Conservation (phyloP, 2,797 vertebrate species). For the Lepus oiostolus region DNA sequence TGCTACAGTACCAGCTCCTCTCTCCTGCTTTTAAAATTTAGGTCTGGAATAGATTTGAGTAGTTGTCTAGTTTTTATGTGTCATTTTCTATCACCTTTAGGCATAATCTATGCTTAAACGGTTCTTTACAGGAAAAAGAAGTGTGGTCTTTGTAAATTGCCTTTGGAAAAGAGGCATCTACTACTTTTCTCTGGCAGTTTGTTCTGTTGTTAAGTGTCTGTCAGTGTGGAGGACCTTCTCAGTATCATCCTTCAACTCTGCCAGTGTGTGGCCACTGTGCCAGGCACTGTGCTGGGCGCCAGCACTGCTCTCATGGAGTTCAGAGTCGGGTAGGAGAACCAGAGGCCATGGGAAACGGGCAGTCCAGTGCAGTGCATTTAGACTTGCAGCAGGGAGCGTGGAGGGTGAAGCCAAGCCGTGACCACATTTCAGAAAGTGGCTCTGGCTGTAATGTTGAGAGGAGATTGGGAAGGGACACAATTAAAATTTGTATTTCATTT, state of each 20-base stretch:
- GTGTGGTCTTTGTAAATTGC: neutral
- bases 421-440: neutral
- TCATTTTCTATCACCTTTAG: neutral
- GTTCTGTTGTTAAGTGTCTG: conserved; percentile 9
- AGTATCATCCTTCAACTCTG: neutral
- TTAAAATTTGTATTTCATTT: neutral
- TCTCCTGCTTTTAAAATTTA: conserved; percentile 9
- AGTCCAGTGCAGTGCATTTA: neutral
- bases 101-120: neutral
- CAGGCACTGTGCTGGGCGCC: neutral
- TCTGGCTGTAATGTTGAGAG: neutral
- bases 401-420: neutral
- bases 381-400: neutral
- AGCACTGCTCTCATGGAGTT: neutral
- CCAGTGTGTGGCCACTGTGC: neutral
- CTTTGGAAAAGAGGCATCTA: conserved; percentile 10
- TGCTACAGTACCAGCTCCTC: no score
- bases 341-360: neutral
- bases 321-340: neutral
- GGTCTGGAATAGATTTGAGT: conserved; percentile 5
- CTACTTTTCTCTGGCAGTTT: neutral
- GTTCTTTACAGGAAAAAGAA: neutral
- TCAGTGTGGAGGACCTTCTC: neutral
- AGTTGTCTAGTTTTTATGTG: neutral
- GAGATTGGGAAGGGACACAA: neutral